Percentiles rank a stretch among this genome's conserved stretches.
phyloP scores from a whole-genome alignment of 1,140 invertebrate genomes.

The Zaprionus davidi region DNA sequence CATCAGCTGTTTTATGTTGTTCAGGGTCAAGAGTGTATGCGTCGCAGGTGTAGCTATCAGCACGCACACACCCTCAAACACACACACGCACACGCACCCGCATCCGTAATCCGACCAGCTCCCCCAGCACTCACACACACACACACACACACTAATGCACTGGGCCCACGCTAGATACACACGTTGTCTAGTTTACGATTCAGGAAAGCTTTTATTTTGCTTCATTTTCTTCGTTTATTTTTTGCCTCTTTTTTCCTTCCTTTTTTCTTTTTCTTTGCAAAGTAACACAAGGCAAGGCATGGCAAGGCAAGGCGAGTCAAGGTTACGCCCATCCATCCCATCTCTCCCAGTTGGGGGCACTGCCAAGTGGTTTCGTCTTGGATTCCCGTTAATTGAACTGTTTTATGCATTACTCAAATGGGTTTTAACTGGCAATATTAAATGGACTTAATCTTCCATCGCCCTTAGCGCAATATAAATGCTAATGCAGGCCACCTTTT shows the following conservation, averaged over 20 bases:
- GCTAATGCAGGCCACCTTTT: constrained; percentile 7
- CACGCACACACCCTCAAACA: constrained; percentile 1
- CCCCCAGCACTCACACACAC: neutral
- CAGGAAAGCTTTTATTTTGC: constrained; percentile 63
- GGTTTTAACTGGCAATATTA: constrained; percentile 46
- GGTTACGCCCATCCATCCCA: constrained; percentile 33
- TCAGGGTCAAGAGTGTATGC: constrained; percentile 75
- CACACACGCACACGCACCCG: neutral
- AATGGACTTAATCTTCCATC: constrained; percentile 15
- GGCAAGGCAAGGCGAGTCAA: constrained; percentile 45
- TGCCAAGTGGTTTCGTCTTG: constrained; percentile 22
- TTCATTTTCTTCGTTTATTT: constrained; percentile 13
- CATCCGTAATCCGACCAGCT: neutral
- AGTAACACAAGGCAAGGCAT: constrained; percentile 3
- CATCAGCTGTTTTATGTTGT: constrained; percentile 81
- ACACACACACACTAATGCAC: neutral
- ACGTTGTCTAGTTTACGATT: constrained; percentile 68
- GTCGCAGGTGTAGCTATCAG: constrained; percentile 64
- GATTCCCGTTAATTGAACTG: constrained; percentile 59
- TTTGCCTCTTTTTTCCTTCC: constrained; percentile 6
- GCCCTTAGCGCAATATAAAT: constrained; percentile 5
- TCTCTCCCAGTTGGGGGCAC: neutral
- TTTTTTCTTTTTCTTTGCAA: constrained; percentile 24
- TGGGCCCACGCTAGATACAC: constrained; percentile 26
- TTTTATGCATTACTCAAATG: constrained; percentile 41